These are phyloP conservation scores for Coreoperca whiteheadi DNA, from an alignment of 2,113 vertebrate species.

Conservation along the genomic window DNA sequence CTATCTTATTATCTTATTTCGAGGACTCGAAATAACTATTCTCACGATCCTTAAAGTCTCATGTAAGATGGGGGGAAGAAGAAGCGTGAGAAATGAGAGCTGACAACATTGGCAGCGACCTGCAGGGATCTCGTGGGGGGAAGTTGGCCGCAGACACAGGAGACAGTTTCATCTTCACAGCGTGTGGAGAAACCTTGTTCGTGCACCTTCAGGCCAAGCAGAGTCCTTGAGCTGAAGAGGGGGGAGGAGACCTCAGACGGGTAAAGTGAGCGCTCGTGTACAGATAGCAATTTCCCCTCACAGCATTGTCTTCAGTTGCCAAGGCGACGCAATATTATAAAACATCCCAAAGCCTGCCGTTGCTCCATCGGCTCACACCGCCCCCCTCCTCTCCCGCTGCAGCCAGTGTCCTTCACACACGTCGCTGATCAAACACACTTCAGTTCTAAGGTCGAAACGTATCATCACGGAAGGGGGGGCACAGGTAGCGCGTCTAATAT, in stretches of 20 bases:
- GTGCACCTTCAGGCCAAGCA: neutral
- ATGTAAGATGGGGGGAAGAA: neutral
- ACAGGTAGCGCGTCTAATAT: no score
- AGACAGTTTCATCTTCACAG: neutral
- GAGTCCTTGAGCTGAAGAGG: neutral
- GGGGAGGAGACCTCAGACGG: neutral
- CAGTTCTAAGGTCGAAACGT: neutral
- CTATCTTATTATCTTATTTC: no score
- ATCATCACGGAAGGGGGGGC: neutral
- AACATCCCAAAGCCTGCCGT: neutral
- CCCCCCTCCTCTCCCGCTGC: neutral
- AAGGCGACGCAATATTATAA: constrained; percentile 42
- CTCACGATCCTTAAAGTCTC: neutral
- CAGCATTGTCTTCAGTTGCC: constrained; percentile 28
- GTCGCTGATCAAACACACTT: neutral
- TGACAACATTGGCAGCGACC: neutral
- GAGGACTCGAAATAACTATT: neutral
- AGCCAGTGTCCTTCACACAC: neutral
- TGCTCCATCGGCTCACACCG: neutral
- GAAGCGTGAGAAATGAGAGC: neutral
- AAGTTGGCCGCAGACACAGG: neutral
- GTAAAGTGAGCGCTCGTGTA: neutral
- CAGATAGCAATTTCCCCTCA: constrained; percentile 3
- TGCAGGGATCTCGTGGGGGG: neutral
- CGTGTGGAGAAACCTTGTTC: neutral